These are phyloP conservation scores for Tokudaia tokunoshimensis DNA, from an alignment of 2,797 vertebrate species.

Conservation along the genomic window DNA sequence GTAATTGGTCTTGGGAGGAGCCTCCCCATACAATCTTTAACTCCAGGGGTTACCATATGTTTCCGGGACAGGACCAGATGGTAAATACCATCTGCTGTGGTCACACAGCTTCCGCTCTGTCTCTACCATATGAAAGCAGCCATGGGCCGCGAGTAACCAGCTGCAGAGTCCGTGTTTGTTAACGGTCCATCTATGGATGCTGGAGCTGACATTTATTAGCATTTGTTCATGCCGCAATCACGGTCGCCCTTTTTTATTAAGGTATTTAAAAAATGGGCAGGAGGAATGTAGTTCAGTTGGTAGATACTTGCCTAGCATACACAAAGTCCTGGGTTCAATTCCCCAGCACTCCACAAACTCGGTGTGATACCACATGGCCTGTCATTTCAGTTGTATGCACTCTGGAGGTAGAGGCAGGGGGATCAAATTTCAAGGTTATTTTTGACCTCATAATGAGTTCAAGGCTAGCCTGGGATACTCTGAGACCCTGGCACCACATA, in stretches of 20 bases:
- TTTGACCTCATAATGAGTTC: not conserved
- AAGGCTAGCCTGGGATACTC: not conserved
- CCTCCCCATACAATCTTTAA: not conserved
- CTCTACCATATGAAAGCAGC: not conserved
- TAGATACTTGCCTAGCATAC: not conserved
- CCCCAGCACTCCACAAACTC: not conserved
- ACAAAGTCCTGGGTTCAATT: not conserved
- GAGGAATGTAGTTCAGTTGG: not conserved
- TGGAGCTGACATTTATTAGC: not conserved
- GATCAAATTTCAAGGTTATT: not conserved
- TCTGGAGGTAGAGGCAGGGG: not conserved
- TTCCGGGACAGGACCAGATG: not conserved
- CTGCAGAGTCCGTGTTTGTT: rapidly evolving
- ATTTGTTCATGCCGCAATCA: not conserved
- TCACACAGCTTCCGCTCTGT: not conserved
- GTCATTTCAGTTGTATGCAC: too few relatives aligned
- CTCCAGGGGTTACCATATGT: not conserved
- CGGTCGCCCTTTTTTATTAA: not conserved
- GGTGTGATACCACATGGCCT: not conserved
- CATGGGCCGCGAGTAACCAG: rapidly evolving
- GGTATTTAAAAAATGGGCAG: not conserved
- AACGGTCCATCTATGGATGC: not conserved
- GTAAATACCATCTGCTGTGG: not conserved
- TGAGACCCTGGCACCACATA: not conserved
- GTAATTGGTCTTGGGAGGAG: not conserved